These are phyloP conservation scores for Plutella xylostella DNA, from an alignment of 2,888 invertebrate species.

Conservation along the genomic window DNA sequence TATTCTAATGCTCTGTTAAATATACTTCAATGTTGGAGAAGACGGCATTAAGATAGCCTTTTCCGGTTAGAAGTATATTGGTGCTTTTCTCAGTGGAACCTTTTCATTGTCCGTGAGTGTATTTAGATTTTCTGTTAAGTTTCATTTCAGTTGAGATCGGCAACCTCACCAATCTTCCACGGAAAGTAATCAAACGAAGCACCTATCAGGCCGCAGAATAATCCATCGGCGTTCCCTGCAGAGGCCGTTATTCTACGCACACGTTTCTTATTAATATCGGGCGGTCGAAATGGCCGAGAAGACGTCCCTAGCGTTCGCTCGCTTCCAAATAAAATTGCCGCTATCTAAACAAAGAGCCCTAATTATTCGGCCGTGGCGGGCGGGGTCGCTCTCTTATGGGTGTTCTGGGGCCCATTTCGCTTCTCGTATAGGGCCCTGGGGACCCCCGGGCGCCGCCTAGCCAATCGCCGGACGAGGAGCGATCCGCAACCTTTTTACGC, in stretches of 20 bases:
- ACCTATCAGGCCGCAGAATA: conserved; percentile 11
- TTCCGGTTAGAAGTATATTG: too few relatives aligned
- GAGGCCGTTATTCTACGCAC: conserved; percentile 43
- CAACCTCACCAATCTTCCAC: too few relatives aligned
- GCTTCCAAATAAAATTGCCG: conserved; percentile 72
- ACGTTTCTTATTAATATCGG: conserved; percentile 68
- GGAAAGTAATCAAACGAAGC: too few relatives aligned
- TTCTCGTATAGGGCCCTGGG: conserved; percentile 73
- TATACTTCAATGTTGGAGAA: too few relatives aligned
- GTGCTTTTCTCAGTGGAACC: too few relatives aligned
- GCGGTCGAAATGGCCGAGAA: conserved; percentile 61
- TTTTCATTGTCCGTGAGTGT: too few relatives aligned
- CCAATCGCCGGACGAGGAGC: conserved; percentile 71
- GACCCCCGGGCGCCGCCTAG: conserved; percentile 73
- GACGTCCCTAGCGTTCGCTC: conserved; percentile 66
- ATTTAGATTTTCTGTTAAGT: too few relatives aligned
- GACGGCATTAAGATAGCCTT: too few relatives aligned
- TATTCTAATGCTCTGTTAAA: too few relatives aligned
- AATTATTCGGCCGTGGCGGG: conserved; percentile 75
- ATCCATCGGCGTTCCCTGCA: conserved; percentile 29
- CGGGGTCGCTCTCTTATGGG: conserved; percentile 78
- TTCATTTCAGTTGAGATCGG: too few relatives aligned
- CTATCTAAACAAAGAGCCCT: conserved; percentile 74
- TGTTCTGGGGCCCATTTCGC: conserved; percentile 77
- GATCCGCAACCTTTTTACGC: conserved; percentile 70